Evolutionary conservation across 2,113 vertebrate species (phyloP), one percentile per base, ranked within the genome.

Genomic region (Brachionichthys hirsutus): DNA sequence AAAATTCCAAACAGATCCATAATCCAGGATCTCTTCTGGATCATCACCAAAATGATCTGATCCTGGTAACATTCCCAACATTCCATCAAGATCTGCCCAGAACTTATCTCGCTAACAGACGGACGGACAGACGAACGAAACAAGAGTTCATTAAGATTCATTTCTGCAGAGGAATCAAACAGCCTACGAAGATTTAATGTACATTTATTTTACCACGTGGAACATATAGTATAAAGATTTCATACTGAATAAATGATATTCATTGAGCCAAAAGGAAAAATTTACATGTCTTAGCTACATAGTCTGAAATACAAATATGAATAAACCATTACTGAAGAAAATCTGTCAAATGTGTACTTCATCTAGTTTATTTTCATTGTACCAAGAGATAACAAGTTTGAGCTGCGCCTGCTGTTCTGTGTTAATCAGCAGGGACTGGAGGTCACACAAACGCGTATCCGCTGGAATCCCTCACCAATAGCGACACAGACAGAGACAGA

Each of bases 181-280:
- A 93, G 96, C 94, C 97, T 98, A 98, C 92, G 93, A 99, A 98
- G 96, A 98, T 98, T 99, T 98, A 95, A 98, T 99, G 97, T 98
- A 98, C 97, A 99, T 99, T 99, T 99, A 99, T 99, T 99, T 99
- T 98, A 99, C 97, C 97, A 99, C 95, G 93, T 97, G 97, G 97
- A 98, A 99, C 97, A 99, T 98, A 99, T 95, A 99, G 97, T 99
- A 99, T 99, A 99, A 99, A 99, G 97, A 99, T 99, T 98, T 98
- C 95, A 99, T 98, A 99, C 95, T 97, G 97, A 99, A 99, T 99
- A 99, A 99, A 99, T 99, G 97, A 98, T 97, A 98, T 98, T 98
- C 95, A 98, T 98, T 97, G 96, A 98, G 96, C 96, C 95, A 98
- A 98, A 98, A 95, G 95, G 94, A 92, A 93, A 91, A 93, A 98